A percentile compares a stretch with the other conserved stretches of the same genome.
Evolutionary conservation across 2,888 invertebrate species (phyloP).

Genomic region (Lymantria dispar): DNA sequence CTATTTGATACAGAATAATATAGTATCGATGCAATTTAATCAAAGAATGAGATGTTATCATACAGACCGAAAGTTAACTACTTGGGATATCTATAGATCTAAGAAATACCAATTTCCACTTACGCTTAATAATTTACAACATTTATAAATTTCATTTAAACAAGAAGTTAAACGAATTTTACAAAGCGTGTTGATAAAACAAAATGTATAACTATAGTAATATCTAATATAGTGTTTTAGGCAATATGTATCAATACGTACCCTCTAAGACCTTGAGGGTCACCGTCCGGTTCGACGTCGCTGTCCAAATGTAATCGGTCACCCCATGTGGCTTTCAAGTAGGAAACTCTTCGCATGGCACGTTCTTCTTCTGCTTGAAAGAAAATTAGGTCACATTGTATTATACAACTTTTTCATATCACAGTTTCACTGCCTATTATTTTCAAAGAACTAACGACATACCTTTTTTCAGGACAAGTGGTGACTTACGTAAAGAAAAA

Average conservation of each 20-base stretch:
- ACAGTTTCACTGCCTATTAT: too few relatives aligned
- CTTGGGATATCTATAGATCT: constrained; percentile 21
- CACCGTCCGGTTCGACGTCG: constrained; percentile 83
- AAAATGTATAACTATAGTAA: constrained; percentile 20
- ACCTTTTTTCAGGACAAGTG: too few relatives aligned
- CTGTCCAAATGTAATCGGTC: constrained; percentile 89
- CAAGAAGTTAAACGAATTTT: constrained; percentile 8
- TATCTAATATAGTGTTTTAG: constrained; percentile 1
- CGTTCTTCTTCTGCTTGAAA: constrained; percentile 90
- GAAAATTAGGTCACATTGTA: constrained; percentile 26
- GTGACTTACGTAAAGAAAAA: too few relatives aligned
- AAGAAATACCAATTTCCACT: constrained; percentile 18
- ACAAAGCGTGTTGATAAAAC: constrained; percentile 28
- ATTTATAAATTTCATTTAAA: constrained; percentile 5
- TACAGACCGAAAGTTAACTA: constrained; percentile 25
- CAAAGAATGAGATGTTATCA: constrained; percentile 25
- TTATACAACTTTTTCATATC: too few relatives aligned
- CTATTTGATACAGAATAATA: constrained; percentile 23
- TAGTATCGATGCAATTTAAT: constrained; percentile 19
- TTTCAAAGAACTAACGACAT: too few relatives aligned
- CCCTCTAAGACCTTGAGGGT: constrained; percentile 85
- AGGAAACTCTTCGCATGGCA: constrained; percentile 94
- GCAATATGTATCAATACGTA: constrained; percentile 50
- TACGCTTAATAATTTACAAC: constrained; percentile 21
- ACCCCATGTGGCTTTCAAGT: constrained; percentile 95